Conservation (phyloP, 2,797 vertebrate species). For the Synanceia verrucosa region DNA sequence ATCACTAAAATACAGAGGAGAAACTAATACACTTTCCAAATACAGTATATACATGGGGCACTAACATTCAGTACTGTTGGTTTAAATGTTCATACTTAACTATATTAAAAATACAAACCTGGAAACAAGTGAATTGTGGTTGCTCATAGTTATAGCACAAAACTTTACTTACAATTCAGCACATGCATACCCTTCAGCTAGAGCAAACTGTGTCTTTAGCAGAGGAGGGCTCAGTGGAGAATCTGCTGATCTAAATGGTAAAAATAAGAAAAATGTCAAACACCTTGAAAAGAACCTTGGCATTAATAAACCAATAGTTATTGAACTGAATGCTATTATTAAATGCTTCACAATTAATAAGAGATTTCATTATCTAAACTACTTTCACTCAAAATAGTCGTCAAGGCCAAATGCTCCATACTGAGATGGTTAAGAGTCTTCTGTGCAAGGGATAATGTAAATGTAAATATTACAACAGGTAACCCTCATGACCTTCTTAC, state of each 20-base stretch:
- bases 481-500: neutral
- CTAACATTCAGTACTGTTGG: slow-evolving; percentile 7
- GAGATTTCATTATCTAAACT: slow-evolving; percentile 13
- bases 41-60: neutral
- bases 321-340: too few species aligned
- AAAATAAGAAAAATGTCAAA: slow-evolving; percentile 24
- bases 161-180: slow-evolving; percentile 40
- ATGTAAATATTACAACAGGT: neutral
- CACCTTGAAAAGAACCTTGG: slow-evolving; percentile 4
- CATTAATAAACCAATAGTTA: too few species aligned
- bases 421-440: neutral
- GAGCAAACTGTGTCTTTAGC: slow-evolving; percentile 3
- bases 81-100: slow-evolving; percentile 11
- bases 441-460: neutral
- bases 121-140: slow-evolving; percentile 5
- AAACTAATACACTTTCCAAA: slow-evolving; percentile 4
- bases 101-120: slow-evolving; percentile 21
- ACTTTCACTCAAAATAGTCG: neutral
- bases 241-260: slow-evolving; percentile 36
- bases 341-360: neutral
- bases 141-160: neutral
- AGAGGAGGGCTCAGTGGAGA: slow-evolving; percentile 15
- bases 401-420: neutral
- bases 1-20: slow-evolving; percentile 24
- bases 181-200: slow-evolving; percentile 21